Evolutionary conservation across 2,113 vertebrate species (phyloP).

Genomic region (Hypomesus transpacificus): DNA sequence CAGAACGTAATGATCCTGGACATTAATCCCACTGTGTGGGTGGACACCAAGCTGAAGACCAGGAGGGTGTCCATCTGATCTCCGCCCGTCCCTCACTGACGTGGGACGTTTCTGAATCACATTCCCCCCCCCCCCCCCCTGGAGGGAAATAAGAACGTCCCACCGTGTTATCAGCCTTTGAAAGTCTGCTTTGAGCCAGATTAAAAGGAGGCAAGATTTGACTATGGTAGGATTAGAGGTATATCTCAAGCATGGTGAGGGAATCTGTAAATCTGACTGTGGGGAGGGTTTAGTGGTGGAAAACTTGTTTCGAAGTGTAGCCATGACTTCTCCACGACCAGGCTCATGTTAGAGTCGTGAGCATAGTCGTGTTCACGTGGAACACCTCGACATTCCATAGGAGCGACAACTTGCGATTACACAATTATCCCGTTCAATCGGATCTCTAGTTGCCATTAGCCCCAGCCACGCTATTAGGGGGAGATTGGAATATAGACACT

Average conservation of each 20-base stretch:
- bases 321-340: too few species aligned
- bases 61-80: conserved; percentile 56
- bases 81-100: conserved; percentile 40
- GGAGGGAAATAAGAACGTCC: conserved; percentile 33
- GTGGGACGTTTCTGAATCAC: conserved; percentile 42
- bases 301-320: too few species aligned
- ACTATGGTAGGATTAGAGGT: conserved; percentile 44
- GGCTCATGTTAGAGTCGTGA: too few species aligned
- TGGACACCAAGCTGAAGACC: conserved; percentile 36
- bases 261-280: too few species aligned
- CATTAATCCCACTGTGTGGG: conserved; percentile 42
- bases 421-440: conserved; percentile 41
- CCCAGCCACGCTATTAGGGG: conserved; percentile 56
- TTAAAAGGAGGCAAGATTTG: conserved; percentile 59
- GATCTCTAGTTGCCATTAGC: conserved; percentile 32
- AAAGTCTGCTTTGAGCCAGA: conserved; percentile 48
- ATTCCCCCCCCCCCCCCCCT: conserved; percentile 33
- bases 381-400: not conserved
- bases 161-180: conserved; percentile 15
- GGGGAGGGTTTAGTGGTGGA: too few species aligned
- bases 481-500: conserved; percentile 39
- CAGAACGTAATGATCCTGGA: conserved; percentile 24
- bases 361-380: too few species aligned
- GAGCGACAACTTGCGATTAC: conserved; percentile 35
- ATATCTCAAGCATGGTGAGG: conserved; percentile 30